A percentile compares a stretch with the other conserved stretches of the same genome.
These are phyloP conservation scores for Podargus strigoides DNA, from an alignment of 2,797 vertebrate genomes.

Conservation along the genomic window DNA sequence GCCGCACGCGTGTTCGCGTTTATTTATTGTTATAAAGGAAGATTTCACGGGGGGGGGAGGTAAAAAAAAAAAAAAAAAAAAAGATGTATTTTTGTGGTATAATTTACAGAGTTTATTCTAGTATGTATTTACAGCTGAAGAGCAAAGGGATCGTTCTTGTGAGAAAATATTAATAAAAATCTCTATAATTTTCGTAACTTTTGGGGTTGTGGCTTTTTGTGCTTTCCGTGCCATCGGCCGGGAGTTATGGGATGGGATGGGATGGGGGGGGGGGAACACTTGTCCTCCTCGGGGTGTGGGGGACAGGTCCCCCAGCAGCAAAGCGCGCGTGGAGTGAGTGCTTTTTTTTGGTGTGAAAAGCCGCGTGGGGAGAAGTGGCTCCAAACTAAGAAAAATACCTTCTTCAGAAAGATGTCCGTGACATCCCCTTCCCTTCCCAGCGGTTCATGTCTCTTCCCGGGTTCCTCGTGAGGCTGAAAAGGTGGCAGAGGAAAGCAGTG, in stretches of 20 bases:
- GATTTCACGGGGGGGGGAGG: constrained; percentile 76
- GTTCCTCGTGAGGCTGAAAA: accelerated
- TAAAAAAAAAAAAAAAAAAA: too few species aligned
- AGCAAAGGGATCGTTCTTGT: constrained; percentile 63
- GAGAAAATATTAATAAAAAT: constrained; percentile 78
- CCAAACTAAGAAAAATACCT: background rate
- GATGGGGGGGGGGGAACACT: too few species aligned
- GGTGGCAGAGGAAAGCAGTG: accelerated
- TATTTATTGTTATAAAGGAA: constrained; percentile 85
- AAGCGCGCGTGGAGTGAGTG: too few species aligned
- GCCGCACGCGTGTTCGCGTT: constrained; percentile 76
- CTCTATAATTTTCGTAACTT: constrained; percentile 80
- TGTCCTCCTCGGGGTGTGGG: too few species aligned
- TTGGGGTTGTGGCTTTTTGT: background rate
- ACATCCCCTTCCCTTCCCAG: accelerated
- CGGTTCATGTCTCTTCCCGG: accelerated
- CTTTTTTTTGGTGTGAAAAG: background rate
- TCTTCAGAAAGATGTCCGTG: too few species aligned
- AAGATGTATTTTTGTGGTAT: constrained; percentile 81
- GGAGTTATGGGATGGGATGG: accelerated
- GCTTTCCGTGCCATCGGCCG: accelerated
- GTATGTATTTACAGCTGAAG: constrained; percentile 78
- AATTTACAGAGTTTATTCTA: constrained; percentile 85
- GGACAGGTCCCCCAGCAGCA: too few species aligned
- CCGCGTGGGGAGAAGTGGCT: background rate